These are phyloP conservation scores for Drosophila malerkotliana DNA, from an alignment of 1,140 invertebrate species.

Conservation along the genomic window DNA sequence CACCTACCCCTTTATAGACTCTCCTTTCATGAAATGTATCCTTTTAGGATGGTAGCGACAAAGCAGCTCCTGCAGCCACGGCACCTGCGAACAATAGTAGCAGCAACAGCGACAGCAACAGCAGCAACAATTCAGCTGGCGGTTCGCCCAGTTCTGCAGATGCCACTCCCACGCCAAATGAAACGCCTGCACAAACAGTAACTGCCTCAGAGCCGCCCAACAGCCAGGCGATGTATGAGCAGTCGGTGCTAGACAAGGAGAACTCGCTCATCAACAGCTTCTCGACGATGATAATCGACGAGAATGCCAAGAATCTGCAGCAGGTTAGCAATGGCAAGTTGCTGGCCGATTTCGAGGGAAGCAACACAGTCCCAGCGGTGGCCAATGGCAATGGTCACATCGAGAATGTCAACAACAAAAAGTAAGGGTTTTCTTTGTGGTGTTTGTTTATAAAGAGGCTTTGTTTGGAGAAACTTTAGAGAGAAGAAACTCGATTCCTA, in stretches of 20 bases:
- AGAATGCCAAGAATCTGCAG: conserved; percentile 81
- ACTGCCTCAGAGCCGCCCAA: conserved; percentile 56
- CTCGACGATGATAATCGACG: conserved; percentile 82
- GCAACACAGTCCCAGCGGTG: conserved; percentile 49
- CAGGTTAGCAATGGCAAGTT: conserved; percentile 80
- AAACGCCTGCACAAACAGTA: conserved; percentile 11
- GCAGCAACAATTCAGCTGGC: conserved; percentile 66
- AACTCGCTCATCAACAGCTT: conserved; percentile 82
- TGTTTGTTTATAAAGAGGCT: neutral
- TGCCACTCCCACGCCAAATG: conserved; percentile 13
- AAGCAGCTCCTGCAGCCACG: conserved; percentile 82
- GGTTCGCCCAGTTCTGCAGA: conserved; percentile 56
- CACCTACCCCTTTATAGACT: neutral
- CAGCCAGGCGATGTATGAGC: conserved; percentile 78
- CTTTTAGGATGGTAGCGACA: conserved; percentile 74
- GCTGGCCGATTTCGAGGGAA: conserved; percentile 64
- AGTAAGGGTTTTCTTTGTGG: conserved; percentile 50
- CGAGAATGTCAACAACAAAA: conserved; percentile 83
- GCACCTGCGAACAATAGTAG: conserved; percentile 69
- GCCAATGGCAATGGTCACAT: conserved; percentile 82
- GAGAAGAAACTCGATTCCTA: too few species aligned
- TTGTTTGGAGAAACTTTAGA: neutral
- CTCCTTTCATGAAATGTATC: neutral
- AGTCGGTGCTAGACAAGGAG: conserved; percentile 83
- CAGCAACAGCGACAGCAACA: conserved; percentile 51